Evolutionary conservation across 2,888 invertebrate genomes (phyloP).

Genomic region (Pelosia muscerda): DNA sequence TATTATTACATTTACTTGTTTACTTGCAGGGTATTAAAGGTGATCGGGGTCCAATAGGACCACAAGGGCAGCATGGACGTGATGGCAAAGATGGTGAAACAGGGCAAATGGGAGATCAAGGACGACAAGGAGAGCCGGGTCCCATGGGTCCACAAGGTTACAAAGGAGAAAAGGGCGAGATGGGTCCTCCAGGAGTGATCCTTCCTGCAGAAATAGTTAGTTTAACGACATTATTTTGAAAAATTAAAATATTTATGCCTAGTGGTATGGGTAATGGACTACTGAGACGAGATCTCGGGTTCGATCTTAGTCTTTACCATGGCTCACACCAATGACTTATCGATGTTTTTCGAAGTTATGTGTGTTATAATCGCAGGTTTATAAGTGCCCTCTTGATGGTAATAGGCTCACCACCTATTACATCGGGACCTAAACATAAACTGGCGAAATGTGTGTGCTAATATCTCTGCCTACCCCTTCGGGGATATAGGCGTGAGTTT

Average conservation of each 20-base stretch:
- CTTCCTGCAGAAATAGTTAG: constrained; percentile 5
- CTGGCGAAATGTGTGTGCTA: no score
- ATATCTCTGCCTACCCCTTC: no score
- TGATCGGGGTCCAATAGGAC: constrained; percentile 30
- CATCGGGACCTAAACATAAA: no score
- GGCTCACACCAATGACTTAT: no score
- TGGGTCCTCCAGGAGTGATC: constrained; percentile 34
- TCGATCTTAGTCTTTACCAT: no score
- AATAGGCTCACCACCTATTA: no score
- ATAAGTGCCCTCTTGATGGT: no score
- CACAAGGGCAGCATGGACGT: constrained; percentile 38
- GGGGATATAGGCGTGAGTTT: no score
- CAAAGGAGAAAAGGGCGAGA: constrained; percentile 31
- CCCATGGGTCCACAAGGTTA: constrained; percentile 24
- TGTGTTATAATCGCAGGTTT: no score
- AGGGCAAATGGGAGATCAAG: constrained; percentile 56
- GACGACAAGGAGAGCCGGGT: constrained; percentile 29
- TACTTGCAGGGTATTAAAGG: constrained; percentile 55
- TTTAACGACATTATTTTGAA: not conserved
- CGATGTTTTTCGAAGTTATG: no score
- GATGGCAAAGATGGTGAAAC: constrained; percentile 20
- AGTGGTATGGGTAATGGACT: no score
- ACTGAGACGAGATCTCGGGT: no score
- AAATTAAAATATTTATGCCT: not conserved
- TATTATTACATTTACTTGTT: not conserved